Base-by-base conservation (phyloP, 1,140 invertebrate genomes). In the Chironomus tepperi region DNA sequence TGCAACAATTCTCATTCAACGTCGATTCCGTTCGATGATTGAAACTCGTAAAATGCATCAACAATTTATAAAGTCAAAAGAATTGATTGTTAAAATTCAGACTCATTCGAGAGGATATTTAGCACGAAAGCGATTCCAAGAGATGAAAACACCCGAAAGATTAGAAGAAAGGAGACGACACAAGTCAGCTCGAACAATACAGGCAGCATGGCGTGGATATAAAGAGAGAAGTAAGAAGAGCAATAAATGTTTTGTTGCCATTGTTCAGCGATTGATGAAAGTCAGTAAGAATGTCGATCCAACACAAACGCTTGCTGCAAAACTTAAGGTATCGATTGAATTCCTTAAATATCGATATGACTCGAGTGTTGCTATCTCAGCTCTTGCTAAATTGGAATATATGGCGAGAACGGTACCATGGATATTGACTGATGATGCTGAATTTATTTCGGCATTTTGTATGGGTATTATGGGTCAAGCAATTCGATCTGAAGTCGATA, bases 151-250 rank as follows among this genome's bases (percentile, higher is more conserved):
- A 18, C 80, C 81, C 6, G 85, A 85, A 78, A 78, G 83, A 64
- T 81, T 79, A 74, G 80, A 86, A 75, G 78, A 83, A 57, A 78
- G 84, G 75, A 81, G 80, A 73, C 77, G 78, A 2, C 79, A 85
- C 72, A 84, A 80, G 75, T 87, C 89, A 1, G 89, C 88, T 24
- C 83, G 81, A 0, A 85, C 85, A 76, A 90, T 91, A 76, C 89
- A 90, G 82, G 85, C 88, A 15, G 76, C 84, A n/a, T 91, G 88
- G 86, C 86, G 86, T 74, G 89, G 89, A 1, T 86, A 88, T 77
- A 79, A 75, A 15, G 80, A 84, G 15, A 84, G 89, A 9, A 77
- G 80, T 42, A 77, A 76, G 5, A 77, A 77, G 10, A 77, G 77
- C 0, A 77, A 78, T 67, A 75, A 77, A 15, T 76, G 74, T 2